Conservation (phyloP, 2,888 invertebrate genomes). For the Sinelater perroti region DNA sequence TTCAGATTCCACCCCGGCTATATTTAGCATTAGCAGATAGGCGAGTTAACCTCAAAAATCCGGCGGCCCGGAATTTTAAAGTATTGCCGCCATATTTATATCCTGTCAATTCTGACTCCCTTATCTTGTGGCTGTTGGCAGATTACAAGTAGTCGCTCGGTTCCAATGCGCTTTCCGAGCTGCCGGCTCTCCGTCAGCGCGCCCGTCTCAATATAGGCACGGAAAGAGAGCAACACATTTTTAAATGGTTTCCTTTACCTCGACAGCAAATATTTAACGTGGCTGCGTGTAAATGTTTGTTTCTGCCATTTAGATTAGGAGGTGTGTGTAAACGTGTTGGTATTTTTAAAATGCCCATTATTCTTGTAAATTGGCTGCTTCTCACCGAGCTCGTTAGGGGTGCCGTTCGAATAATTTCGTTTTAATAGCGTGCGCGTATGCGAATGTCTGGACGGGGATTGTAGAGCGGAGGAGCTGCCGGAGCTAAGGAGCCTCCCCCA, state of each 20-base stretch:
- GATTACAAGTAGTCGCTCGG: constrained; percentile 28
- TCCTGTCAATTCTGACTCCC: constrained; percentile 35
- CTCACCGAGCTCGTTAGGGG: no score
- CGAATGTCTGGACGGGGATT: background rate
- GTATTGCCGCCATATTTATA: constrained; percentile 41
- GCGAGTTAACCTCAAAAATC: constrained; percentile 37
- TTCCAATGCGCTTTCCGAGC: constrained; percentile 10
- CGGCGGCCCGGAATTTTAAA: constrained; percentile 39
- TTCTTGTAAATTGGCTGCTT: constrained; percentile 11
- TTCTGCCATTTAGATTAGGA: constrained; percentile 22
- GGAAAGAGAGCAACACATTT: constrained; percentile 5
- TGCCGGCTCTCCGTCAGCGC: constrained; percentile 1
- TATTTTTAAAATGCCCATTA: constrained; percentile 16
- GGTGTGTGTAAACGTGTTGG: constrained; percentile 8
- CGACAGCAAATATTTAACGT: constrained; percentile 24
- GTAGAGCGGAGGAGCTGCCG: background rate
- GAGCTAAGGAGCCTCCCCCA: background rate
- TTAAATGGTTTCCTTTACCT: constrained; percentile 7
- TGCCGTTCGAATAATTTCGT: constrained; percentile 4
- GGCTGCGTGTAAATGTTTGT: constrained; percentile 24
- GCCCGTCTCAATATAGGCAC: background rate
- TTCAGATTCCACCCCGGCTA: constrained; percentile 40
- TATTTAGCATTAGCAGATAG: constrained; percentile 42
- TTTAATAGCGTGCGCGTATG: background rate
- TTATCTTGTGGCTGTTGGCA: constrained; percentile 32